Percentiles rank a stretch among this genome's conserved stretches.
phyloP scores from a whole-genome alignment of 2,113 vertebrate genomes.

The Sylvilagus bachmani region DNA sequence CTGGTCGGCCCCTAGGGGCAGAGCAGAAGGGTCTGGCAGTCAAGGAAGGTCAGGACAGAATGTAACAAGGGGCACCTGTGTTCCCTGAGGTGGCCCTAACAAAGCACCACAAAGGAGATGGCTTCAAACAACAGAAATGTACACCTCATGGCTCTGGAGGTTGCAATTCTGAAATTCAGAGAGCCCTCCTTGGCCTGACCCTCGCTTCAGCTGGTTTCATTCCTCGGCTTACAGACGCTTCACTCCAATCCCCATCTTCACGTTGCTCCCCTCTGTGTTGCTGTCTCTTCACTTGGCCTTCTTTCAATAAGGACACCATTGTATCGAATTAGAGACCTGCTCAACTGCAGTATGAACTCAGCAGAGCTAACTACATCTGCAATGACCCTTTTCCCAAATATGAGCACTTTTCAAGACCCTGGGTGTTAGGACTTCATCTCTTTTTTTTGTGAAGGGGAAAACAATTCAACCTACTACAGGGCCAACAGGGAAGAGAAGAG shows the following conservation, averaged over 20 bases:
- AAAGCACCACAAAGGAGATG: not conserved
- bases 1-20: not conserved
- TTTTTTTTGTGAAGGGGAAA: not conserved
- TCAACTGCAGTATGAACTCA: not conserved
- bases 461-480: not conserved
- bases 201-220: not conserved
- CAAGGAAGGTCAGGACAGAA: not conserved
- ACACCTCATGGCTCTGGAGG: not conserved
- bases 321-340: not conserved
- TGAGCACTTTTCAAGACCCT: not conserved
- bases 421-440: accelerated
- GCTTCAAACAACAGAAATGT: not conserved
- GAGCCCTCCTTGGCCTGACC: accelerated
- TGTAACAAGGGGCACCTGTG: not conserved
- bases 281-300: not conserved
- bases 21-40: not conserved
- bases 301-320: not conserved
- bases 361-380: not conserved
- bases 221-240: not conserved
- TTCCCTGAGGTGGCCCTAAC: not conserved
- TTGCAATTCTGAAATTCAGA: not conserved
- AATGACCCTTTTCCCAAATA: too few relatives aligned
- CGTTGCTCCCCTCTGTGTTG: not conserved
- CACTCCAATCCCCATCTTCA: not conserved
- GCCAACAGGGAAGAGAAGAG: not conserved